A percentile compares a stretch with the other conserved stretches of the same genome.
Evolutionary conservation across 2,113 vertebrate genomes (phyloP).

Genomic region (Chelonoidis abingdonii): DNA sequence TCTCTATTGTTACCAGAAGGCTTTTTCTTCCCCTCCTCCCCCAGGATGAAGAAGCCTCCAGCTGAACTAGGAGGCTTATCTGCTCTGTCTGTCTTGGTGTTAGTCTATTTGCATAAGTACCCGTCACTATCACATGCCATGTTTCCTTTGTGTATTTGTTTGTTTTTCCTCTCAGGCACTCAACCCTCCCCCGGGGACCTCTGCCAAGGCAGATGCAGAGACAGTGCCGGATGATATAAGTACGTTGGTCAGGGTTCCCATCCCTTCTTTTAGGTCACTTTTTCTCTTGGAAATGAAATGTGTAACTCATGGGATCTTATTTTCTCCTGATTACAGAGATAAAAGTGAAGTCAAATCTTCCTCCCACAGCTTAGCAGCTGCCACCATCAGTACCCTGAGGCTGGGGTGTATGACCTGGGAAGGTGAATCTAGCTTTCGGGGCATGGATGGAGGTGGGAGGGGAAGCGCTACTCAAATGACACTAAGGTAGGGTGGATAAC

Average conservation of each 20-base stretch:
- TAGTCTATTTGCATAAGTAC: conserved; percentile 73
- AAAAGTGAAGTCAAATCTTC: neutral
- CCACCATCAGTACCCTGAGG: neutral
- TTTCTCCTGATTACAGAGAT: neutral
- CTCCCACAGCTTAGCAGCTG: neutral
- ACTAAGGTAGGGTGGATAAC: neutral
- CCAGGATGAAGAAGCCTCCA: conserved; percentile 62
- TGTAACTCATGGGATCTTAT: neutral
- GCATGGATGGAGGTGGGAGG: neutral
- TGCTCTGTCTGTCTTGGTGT: conserved; percentile 73
- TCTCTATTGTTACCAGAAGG: conserved; percentile 39
- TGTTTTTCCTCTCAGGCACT: neutral
- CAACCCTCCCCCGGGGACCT: neutral
- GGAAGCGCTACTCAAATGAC: rapidly evolving
- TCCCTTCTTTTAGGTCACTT: neutral
- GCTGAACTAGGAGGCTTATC: conserved; percentile 73
- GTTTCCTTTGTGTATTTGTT: conserved; percentile 58
- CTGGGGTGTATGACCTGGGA: neutral
- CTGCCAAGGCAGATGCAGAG: conserved; percentile 44
- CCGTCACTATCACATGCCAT: conserved; percentile 57
- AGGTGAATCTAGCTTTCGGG: rapidly evolving
- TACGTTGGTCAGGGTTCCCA: neutral
- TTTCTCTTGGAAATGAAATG: neutral
- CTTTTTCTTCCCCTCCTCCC: conserved; percentile 40
- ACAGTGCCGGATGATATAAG: neutral